A percentile compares a stretch with the other conserved stretches of the same genome.
Conservation (phyloP, 1,140 invertebrate species). For the Ladona fulva region DNA sequence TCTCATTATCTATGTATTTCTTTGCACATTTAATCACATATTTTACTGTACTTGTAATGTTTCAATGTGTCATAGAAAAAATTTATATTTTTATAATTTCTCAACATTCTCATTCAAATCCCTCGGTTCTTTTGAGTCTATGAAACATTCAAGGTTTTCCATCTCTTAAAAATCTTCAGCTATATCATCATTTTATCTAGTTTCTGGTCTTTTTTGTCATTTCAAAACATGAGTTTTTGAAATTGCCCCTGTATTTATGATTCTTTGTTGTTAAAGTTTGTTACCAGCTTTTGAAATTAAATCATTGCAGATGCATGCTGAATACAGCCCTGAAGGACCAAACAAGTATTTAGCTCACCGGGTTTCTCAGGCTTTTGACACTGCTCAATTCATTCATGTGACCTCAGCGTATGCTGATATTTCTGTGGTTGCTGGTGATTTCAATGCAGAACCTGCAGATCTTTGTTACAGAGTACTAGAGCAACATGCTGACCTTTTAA, state of each 20-base stretch:
- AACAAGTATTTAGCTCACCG: conserved; percentile 88
- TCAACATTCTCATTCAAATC: too few relatives aligned
- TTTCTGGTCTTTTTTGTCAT: too few relatives aligned
- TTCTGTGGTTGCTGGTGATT: conserved; percentile 81
- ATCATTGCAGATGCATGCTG: conserved; percentile 79
- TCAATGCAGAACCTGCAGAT: conserved; percentile 82
- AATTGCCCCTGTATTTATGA: too few relatives aligned
- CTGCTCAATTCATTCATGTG: conserved; percentile 82
- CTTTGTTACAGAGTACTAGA: neutral
- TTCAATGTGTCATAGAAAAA: too few relatives aligned
- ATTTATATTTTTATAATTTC: too few relatives aligned
- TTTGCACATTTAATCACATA: too few relatives aligned
- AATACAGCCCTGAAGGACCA: conserved; percentile 65
- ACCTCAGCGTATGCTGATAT: conserved; percentile 70
- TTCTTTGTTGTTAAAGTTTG: too few relatives aligned
- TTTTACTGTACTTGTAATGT: too few relatives aligned
- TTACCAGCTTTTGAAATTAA: conserved; percentile 18
- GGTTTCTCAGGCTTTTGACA: conserved; percentile 85
- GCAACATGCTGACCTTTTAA: neutral
- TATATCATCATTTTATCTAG: neutral
- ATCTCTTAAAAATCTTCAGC: neutral
- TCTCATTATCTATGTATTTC: too few relatives aligned
- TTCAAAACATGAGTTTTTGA: too few relatives aligned
- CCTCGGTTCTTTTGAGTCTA: too few relatives aligned
- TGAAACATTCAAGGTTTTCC: neutral